A percentile compares a stretch with the other conserved stretches of the same genome.
phyloP scores from a whole-genome alignment of 2,113 vertebrate genomes.

The Syngnathus scovelli region DNA sequence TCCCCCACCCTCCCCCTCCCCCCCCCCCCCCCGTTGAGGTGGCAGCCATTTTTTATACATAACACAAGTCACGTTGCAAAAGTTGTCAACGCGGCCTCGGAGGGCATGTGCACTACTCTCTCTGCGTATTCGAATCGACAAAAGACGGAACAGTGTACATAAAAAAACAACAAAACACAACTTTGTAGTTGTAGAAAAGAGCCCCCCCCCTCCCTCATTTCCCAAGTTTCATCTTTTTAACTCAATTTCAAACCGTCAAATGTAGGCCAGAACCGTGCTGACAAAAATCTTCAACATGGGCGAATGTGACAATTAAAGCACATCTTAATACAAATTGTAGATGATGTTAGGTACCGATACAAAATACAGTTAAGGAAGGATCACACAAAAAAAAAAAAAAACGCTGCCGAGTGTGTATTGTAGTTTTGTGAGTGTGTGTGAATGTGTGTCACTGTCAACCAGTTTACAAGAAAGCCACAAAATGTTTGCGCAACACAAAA shows the following conservation, averaged over 20 bases:
- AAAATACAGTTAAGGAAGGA: constrained; percentile 59
- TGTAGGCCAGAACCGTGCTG: constrained; percentile 50
- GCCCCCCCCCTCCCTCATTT: neutral
- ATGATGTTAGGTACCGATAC: constrained; percentile 56
- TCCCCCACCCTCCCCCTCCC: neutral
- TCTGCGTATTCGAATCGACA: constrained; percentile 62
- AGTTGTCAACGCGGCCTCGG: constrained; percentile 46
- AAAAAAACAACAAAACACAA: constrained; percentile 44
- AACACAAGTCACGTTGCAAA: constrained; percentile 38
- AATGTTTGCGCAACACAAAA: constrained; percentile 62
- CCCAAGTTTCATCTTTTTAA: constrained; percentile 23
- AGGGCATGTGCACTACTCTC: constrained; percentile 50
- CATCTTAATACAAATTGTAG: constrained; percentile 24
- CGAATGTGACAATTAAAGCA: constrained; percentile 55
- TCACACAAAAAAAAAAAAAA: constrained; percentile 57
- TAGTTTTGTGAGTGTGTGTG: neutral
- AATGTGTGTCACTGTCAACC: constrained; percentile 26
- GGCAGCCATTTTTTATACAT: constrained; percentile 20
- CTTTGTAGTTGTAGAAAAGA: constrained; percentile 52
- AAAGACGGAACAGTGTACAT: constrained; percentile 40
- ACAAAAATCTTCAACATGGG: constrained; percentile 47
- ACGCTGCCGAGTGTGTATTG: constrained; percentile 35
- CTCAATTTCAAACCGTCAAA: constrained; percentile 49
- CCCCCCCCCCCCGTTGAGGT: neutral
- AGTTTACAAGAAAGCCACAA: constrained; percentile 54